phyloP scores from a whole-genome alignment of 2,888 invertebrate species.

The Leptogaster cylindrica region DNA sequence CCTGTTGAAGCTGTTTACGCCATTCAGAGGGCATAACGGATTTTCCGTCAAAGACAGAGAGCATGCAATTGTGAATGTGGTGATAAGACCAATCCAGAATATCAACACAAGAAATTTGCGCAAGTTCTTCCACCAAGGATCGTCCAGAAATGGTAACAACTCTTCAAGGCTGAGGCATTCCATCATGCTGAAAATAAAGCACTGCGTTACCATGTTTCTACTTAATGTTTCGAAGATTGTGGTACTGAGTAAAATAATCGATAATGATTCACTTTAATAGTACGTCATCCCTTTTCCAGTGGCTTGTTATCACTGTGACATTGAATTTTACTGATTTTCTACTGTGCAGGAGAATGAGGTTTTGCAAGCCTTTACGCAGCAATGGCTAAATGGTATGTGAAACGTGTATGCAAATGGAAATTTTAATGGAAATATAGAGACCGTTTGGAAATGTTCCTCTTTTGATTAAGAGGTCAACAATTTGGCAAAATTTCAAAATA shows the following conservation, averaged over 20 bases:
- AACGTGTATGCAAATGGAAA: too few species aligned
- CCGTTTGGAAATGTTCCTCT: neutral
- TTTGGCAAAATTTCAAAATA: conserved; percentile 1
- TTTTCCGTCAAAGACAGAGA: conserved; percentile 56
- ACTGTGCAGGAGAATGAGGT: too few species aligned
- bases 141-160: conserved; percentile 61
- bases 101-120: conserved; percentile 62
- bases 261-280: too few species aligned
- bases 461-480: conserved; percentile 13
- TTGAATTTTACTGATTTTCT: too few species aligned
- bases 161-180: conserved; percentile 63
- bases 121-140: conserved; percentile 64
- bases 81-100: conserved; percentile 64
- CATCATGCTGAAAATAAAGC: conserved; percentile 52
- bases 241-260: too few species aligned
- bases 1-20: neutral
- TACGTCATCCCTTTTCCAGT: too few species aligned
- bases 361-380: too few species aligned
- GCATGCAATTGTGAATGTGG: conserved; percentile 63
- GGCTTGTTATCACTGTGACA: too few species aligned
- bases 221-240: too few species aligned
- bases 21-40: conserved; percentile 39
- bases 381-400: too few species aligned
- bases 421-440: too few species aligned
- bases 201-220: too few species aligned